Evolutionary conservation across 1,140 invertebrate genomes (phyloP).

Genomic region (Nephotettix cincticeps): DNA sequence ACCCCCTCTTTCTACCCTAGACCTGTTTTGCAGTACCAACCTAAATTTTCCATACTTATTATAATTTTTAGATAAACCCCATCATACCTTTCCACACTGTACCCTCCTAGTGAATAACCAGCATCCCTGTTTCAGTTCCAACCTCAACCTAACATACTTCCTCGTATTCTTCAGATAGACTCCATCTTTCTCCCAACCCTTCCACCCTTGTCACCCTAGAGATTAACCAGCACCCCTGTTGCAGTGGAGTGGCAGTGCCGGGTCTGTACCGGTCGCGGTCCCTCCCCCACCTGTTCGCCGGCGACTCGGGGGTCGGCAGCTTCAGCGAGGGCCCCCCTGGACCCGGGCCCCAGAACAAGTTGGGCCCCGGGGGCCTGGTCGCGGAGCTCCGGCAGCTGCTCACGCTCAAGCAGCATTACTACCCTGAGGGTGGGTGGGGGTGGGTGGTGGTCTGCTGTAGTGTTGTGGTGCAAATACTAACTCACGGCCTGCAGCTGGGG

Average conservation of each 20-base stretch:
- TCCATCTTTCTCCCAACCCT: neutral
- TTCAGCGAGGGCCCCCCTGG: constrained; percentile 45
- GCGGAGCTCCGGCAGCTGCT: constrained; percentile 56
- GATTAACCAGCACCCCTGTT: neutral
- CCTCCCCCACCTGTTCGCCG: constrained; percentile 47
- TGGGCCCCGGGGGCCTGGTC: constrained; percentile 22
- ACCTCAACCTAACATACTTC: too few relatives aligned
- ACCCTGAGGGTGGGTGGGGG: constrained; percentile 74
- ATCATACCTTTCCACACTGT: too few relatives aligned
- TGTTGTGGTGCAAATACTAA: constrained; percentile 60
- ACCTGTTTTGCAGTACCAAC: too few relatives aligned
- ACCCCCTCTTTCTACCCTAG: too few relatives aligned
- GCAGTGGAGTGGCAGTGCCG: constrained; percentile 45
- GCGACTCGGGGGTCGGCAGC: constrained; percentile 48
- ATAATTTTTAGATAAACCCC: too few relatives aligned
- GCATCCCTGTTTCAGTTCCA: too few relatives aligned
- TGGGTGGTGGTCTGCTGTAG: constrained; percentile 63
- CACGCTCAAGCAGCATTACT: constrained; percentile 68
- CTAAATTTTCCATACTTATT: too few relatives aligned
- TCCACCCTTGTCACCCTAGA: too few relatives aligned
- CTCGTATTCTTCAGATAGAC: neutral
- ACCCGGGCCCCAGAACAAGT: constrained; percentile 18
- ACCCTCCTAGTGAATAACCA: too few relatives aligned
- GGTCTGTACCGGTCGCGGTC: constrained; percentile 47
- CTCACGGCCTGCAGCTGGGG: constrained; percentile 61